Percentiles rank a stretch among this genome's conserved stretches.
Conservation (phyloP, 2,888 invertebrate species). For the Drosophila phalerata region DNA sequence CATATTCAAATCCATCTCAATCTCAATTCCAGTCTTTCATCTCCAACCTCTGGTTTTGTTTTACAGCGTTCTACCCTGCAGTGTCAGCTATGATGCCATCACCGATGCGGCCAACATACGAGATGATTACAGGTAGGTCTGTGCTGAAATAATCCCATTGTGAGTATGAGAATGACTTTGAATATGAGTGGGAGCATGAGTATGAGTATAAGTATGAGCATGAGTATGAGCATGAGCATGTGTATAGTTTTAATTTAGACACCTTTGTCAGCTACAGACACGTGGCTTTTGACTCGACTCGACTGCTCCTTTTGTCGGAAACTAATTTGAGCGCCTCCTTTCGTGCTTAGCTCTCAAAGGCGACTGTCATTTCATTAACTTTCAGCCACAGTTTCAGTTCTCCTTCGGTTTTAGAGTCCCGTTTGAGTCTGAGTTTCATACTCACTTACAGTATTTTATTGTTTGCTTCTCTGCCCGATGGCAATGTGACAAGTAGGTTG, state of each 20-base stretch:
- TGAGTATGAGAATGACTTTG: neutral
- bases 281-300: conserved; percentile 26
- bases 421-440: neutral
- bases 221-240: neutral
- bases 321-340: conserved; percentile 56
- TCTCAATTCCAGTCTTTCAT: conserved; percentile 16
- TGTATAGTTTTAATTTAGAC: conserved; percentile 33
- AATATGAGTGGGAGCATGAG: neutral
- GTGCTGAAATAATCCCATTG: conserved; percentile 15
- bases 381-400: conserved; percentile 35
- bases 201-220: neutral
- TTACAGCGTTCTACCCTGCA: conserved; percentile 88
- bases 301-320: conserved; percentile 53
- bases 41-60: conserved; percentile 39
- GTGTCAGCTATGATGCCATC: conserved; percentile 86
- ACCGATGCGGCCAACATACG: conserved; percentile 75
- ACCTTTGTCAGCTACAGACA: conserved; percentile 37
- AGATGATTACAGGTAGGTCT: conserved; percentile 82
- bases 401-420: neutral
- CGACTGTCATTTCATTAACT: conserved; percentile 65
- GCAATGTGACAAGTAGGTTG: conserved; percentile 50
- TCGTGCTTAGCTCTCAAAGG: conserved; percentile 31
- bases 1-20: conserved; percentile 36
- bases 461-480: conserved; percentile 39
- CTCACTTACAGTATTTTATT: conserved; percentile 24